Percentiles rank a stretch among this genome's conserved stretches.
phyloP scores from a whole-genome alignment of 2,113 vertebrate species.

The Heptranchias perlo region DNA sequence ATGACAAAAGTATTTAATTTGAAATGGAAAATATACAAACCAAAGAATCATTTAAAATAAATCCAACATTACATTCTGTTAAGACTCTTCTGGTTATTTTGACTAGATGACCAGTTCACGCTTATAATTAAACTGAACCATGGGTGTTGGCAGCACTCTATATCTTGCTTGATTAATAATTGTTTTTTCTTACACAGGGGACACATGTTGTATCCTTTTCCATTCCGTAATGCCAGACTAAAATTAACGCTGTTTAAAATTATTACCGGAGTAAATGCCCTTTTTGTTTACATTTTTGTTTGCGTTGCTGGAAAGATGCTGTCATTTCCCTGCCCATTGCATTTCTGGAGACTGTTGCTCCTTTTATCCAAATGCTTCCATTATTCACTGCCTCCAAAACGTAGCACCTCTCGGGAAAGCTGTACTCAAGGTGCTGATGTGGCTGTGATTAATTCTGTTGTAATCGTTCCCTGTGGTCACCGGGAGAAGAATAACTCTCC shows the following conservation, averaged over 20 bases:
- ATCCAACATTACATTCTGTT: background rate
- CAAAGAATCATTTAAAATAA: background rate
- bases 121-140: background rate
- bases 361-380: background rate
- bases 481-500: too few relatives aligned
- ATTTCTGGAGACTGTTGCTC: background rate
- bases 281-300: background rate
- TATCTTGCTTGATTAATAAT: background rate
- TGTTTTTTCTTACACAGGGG: too few relatives aligned
- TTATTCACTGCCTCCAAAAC: background rate
- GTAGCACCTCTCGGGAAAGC: background rate
- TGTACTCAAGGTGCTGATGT: background rate
- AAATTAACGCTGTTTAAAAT: background rate
- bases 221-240: background rate
- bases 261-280: background rate
- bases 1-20: too few relatives aligned
- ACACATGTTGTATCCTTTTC: background rate
- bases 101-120: background rate
- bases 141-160: background rate
- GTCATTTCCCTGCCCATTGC: background rate
- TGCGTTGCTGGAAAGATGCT: background rate
- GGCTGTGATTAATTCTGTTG: too few relatives aligned
- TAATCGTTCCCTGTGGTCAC: too few relatives aligned
- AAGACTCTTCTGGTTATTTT: background rate
- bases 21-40: too few relatives aligned